A percentile compares a stretch with the other conserved stretches of the same genome.
These are phyloP conservation scores for Amblyopsis rosae DNA, from an alignment of 2,113 vertebrate species.

Conservation along the genomic window DNA sequence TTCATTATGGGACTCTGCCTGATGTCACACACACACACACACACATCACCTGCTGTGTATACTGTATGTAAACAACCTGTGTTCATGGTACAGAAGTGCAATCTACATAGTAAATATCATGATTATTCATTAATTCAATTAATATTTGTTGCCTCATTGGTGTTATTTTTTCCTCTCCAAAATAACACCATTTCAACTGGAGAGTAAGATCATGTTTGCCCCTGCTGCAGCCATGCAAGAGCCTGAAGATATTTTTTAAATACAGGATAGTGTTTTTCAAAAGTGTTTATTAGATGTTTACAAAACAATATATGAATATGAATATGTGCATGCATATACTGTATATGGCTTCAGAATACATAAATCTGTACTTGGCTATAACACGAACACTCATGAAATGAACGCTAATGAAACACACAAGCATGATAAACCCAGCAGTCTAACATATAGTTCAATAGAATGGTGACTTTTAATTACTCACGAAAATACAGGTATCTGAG, in stretches of 20 bases:
- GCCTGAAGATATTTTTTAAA: no score
- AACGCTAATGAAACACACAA: no score
- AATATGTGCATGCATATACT: no score
- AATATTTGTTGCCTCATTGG: not conserved
- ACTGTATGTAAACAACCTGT: not conserved
- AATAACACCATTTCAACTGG: slow-evolving; percentile 13
- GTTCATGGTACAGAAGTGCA: not conserved
- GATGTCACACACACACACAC: no score
- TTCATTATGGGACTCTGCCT: no score
- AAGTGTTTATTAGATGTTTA: no score
- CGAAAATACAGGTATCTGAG: not conserved
- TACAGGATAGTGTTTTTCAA: no score
- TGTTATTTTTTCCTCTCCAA: not conserved
- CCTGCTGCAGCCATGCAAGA: slow-evolving; percentile 52
- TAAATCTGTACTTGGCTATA: no score
- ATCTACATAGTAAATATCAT: not conserved
- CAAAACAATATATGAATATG: no score
- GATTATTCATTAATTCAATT: not conserved
- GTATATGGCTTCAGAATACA: no score
- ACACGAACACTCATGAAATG: no score
- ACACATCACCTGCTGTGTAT: no score
- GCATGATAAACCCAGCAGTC: not conserved
- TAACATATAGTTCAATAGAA: not conserved
- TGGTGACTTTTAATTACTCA: not conserved
- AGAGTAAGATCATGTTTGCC: slow-evolving; percentile 36